Percentiles rank a stretch among this genome's conserved stretches.
Conservation (phyloP, 2,888 invertebrate genomes). For the Pristionchus fissidentatus region DNA sequence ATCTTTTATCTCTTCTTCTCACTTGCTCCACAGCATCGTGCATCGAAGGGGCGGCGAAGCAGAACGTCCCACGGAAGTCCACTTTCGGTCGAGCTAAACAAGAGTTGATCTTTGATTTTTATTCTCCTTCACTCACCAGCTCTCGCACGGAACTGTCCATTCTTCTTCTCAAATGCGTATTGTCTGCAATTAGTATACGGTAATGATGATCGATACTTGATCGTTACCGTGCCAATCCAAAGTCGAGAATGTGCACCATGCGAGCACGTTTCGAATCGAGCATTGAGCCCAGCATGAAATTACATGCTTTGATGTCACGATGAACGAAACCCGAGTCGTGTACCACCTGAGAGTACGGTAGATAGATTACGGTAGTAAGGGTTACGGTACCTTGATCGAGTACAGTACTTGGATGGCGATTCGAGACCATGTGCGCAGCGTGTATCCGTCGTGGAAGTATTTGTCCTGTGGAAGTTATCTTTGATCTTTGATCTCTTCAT, state of each 20-base stretch:
- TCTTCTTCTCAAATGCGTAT: background rate
- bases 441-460: background rate
- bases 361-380: background rate
- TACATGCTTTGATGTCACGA: slow-evolving; percentile 38
- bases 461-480: slow-evolving; percentile 10
- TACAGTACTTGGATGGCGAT: slow-evolving; percentile 15
- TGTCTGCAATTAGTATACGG: background rate
- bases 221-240: slow-evolving; percentile 44
- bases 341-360: slow-evolving; percentile 2
- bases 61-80: slow-evolving; percentile 40
- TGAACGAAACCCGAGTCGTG: slow-evolving; percentile 38
- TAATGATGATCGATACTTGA: background rate
- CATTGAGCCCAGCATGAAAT: slow-evolving; percentile 14
- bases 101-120: slow-evolving; percentile 15
- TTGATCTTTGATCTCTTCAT: slow-evolving; percentile 6
- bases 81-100: background rate
- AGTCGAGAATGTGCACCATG: slow-evolving; percentile 37
- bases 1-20: background rate
- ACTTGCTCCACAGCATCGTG: slow-evolving; percentile 43
- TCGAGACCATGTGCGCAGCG: slow-evolving; percentile 12
- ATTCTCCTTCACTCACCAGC: background rate
- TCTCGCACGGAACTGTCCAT: background rate
- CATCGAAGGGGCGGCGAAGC: slow-evolving; percentile 35
- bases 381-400: slow-evolving; percentile 34
- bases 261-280: background rate